These are phyloP conservation scores for Mustelus asterias DNA, from an alignment of 2,113 vertebrate genomes.

Conservation along the genomic window DNA sequence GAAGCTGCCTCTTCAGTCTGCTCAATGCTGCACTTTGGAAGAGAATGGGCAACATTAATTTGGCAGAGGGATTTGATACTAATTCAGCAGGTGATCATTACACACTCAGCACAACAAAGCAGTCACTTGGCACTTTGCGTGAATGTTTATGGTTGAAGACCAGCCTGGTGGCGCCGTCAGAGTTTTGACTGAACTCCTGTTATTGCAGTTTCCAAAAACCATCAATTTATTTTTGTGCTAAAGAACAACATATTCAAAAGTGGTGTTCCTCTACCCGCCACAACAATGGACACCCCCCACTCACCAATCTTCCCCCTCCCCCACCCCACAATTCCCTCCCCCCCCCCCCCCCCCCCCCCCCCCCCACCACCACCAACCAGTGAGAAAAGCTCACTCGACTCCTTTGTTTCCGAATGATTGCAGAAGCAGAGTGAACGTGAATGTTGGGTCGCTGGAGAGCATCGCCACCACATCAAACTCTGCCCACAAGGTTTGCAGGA, in stretches of 20 bases:
- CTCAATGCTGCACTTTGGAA: background rate
- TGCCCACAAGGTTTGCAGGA: background rate
- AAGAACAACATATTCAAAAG: background rate
- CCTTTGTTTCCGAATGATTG: background rate
- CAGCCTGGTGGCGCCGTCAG: background rate
- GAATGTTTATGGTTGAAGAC: background rate
- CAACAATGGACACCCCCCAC: background rate
- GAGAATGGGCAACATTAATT: background rate
- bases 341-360: background rate
- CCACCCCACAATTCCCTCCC: background rate
- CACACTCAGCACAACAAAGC: background rate
- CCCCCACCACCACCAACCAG: background rate
- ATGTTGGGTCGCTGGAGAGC: background rate
- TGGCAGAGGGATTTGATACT: background rate
- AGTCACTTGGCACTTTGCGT: background rate
- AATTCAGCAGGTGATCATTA: constrained; percentile 23
- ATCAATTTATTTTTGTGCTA: background rate
- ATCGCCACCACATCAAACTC: background rate
- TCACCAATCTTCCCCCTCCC: no score
- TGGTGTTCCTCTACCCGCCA: background rate
- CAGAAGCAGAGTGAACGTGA: background rate
- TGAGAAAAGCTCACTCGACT: background rate
- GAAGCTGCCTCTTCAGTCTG: background rate
- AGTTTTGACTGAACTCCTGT: background rate
- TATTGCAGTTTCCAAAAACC: background rate